Evolutionary conservation across 1,140 invertebrate genomes (phyloP).

Genomic region (Dermatophagoides farinae): DNA sequence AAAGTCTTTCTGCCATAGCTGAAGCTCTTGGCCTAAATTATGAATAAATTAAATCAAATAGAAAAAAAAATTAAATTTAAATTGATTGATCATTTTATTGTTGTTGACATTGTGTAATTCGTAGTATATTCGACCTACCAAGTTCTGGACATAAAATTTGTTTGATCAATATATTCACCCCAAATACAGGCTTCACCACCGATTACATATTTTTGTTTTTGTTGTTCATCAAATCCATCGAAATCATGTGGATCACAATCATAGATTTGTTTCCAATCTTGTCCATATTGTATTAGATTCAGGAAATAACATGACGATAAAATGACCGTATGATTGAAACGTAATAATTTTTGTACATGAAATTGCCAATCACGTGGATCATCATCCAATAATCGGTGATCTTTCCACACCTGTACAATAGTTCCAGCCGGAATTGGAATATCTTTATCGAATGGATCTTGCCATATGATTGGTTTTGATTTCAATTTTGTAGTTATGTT

Average conservation of each 20-base stretch:
- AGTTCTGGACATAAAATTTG: constrained; percentile 18
- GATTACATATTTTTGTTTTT: constrained; percentile 13
- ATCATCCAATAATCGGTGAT: constrained; percentile 22
- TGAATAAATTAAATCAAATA: not conserved
- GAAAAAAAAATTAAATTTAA: not conserved
- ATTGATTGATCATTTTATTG: not conserved
- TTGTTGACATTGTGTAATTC: no score
- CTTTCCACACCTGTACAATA: constrained; percentile 51
- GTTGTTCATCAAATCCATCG: not conserved
- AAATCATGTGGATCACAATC: constrained; percentile 13
- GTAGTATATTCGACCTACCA: not conserved
- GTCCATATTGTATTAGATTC: constrained; percentile 28
- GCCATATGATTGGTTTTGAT: constrained; percentile 57
- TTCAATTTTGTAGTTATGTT: constrained; percentile 29
- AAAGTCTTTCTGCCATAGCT: constrained; percentile 62
- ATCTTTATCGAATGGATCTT: constrained; percentile 69
- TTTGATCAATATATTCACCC: constrained; percentile 26
- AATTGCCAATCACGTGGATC: constrained; percentile 17
- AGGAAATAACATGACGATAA: constrained; percentile 26
- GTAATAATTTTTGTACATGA: constrained; percentile 16
- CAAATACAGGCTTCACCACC: constrained; percentile 27
- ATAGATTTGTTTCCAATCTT: constrained; percentile 28
- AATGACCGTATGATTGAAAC: constrained; percentile 22
- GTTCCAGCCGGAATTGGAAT: constrained; percentile 39
- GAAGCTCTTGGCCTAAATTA: constrained; percentile 40